A percentile compares a stretch with the other conserved stretches of the same genome.
Evolutionary conservation across 2,888 invertebrate genomes (phyloP).

Genomic region (Acrocyrtus sp.): DNA sequence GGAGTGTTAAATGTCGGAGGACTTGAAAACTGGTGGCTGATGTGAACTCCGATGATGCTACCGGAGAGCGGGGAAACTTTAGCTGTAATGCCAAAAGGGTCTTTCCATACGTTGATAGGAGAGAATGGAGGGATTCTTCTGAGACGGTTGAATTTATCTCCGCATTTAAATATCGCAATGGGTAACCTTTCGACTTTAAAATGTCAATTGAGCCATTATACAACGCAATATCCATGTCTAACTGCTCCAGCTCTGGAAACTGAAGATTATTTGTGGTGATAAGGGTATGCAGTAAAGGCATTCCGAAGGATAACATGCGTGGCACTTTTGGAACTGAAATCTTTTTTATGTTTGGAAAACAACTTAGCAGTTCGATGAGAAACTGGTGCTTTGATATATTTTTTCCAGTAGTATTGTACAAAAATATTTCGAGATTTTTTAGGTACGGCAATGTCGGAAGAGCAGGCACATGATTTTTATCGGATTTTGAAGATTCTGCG

Average conservation of each 20-base stretch:
- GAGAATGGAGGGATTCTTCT: slow-evolving; percentile 30
- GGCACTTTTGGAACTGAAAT: slow-evolving; percentile 45
- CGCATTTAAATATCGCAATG: slow-evolving; percentile 37
- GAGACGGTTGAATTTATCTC: slow-evolving; percentile 42
- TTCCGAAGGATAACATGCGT: slow-evolving; percentile 41
- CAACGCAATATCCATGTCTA: slow-evolving; percentile 42
- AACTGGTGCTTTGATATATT: slow-evolving; percentile 37
- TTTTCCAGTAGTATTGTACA: slow-evolving; percentile 31
- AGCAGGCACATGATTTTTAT: background rate
- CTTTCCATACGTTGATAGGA: slow-evolving; percentile 27
- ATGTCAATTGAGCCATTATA: slow-evolving; percentile 36
- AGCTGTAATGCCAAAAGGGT: slow-evolving; percentile 21
- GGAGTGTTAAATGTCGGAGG: slow-evolving; percentile 23
- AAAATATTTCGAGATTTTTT: slow-evolving; percentile 39
- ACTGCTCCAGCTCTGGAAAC: slow-evolving; percentile 19
- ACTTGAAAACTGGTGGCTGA: slow-evolving; percentile 19
- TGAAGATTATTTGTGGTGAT: slow-evolving; percentile 24
- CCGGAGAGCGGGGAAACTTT: slow-evolving; percentile 31
- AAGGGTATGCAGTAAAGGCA: slow-evolving; percentile 38
- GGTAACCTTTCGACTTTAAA: slow-evolving; percentile 28
- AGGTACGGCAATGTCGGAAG: slow-evolving; percentile 18
- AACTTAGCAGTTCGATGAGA: slow-evolving; percentile 39
- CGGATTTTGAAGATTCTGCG: background rate
- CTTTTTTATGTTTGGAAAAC: slow-evolving; percentile 36
- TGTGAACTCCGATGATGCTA: slow-evolving; percentile 24